Evolutionary conservation across 2,113 vertebrate genomes (phyloP).

Genomic region (Amia ocellicauda): DNA sequence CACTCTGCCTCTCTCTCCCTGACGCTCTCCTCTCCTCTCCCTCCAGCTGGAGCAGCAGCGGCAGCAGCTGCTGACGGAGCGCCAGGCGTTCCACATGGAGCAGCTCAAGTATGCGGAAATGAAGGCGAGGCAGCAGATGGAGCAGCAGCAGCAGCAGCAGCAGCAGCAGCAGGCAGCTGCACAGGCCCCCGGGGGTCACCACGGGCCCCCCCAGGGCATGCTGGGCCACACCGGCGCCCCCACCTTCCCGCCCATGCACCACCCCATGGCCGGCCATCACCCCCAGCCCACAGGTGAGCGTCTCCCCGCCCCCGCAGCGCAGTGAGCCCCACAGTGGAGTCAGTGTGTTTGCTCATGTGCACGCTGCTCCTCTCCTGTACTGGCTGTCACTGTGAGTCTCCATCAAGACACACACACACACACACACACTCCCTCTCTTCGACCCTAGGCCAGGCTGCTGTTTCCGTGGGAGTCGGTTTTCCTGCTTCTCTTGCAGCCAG

Average conservation of each 20-base stretch:
- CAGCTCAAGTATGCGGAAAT: constrained; percentile 96
- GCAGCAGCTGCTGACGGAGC: constrained; percentile 91
- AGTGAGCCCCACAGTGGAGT: too few relatives aligned
- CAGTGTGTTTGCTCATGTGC: too few relatives aligned
- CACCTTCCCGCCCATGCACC: constrained; percentile 84
- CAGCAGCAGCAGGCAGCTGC: constrained; percentile 61
- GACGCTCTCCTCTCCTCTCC: neutral
- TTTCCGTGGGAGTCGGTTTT: too few relatives aligned
- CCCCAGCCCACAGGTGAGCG: constrained; percentile 78
- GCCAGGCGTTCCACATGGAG: constrained; percentile 98
- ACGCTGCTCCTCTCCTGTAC: neutral
- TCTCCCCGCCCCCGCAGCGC: too few relatives aligned
- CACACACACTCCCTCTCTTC: too few relatives aligned
- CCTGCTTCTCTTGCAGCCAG: too few relatives aligned
- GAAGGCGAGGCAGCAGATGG: constrained; percentile 92
- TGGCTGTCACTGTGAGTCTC: too few relatives aligned
- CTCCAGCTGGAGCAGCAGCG: constrained; percentile 89
- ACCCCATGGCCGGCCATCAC: constrained; percentile 87
- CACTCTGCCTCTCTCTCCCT: neutral
- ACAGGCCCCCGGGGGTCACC: constrained; percentile 39
- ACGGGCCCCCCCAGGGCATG: constrained; percentile 60
- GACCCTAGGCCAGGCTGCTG: too few relatives aligned
- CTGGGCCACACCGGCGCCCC: constrained; percentile 80
- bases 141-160: constrained; percentile 85
- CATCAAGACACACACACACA: too few relatives aligned